These are phyloP conservation scores for Harpagifer antarcticus DNA, from an alignment of 2,797 vertebrate species.

Conservation along the genomic window DNA sequence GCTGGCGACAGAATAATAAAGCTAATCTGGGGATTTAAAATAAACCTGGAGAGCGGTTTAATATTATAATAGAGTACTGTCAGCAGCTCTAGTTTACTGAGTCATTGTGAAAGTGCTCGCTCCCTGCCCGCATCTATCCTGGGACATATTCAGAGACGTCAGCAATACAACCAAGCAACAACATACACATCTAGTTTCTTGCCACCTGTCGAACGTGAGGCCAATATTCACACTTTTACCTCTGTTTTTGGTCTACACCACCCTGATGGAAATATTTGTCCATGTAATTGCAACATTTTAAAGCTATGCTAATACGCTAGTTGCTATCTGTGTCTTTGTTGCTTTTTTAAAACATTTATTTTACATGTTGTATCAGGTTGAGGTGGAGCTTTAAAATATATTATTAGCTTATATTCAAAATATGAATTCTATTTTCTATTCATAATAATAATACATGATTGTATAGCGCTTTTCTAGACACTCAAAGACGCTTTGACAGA, in stretches of 20 bases:
- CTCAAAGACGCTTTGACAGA: too few species aligned
- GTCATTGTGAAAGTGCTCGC: conserved; percentile 6
- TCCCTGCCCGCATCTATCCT: conserved; percentile 5
- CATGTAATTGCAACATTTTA: neutral
- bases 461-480: too few species aligned
- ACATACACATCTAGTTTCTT: neutral
- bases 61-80: conserved; percentile 41
- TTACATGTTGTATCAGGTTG: neutral
- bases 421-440: neutral
- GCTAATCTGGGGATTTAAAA: conserved; percentile 55
- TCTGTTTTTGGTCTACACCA: neutral
- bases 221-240: neutral
- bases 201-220: neutral
- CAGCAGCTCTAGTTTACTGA: conserved; percentile 16
- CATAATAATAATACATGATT: too few species aligned
- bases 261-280: neutral
- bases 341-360: neutral
- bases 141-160: neutral
- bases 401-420: neutral
- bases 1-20: conserved; percentile 61
- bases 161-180: neutral
- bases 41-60: conserved; percentile 29
- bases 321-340: neutral
- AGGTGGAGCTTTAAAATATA: neutral
- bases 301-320: neutral